Base-by-base conservation (phyloP, 2,888 invertebrate genomes). In the Conistra vaccinii region DNA sequence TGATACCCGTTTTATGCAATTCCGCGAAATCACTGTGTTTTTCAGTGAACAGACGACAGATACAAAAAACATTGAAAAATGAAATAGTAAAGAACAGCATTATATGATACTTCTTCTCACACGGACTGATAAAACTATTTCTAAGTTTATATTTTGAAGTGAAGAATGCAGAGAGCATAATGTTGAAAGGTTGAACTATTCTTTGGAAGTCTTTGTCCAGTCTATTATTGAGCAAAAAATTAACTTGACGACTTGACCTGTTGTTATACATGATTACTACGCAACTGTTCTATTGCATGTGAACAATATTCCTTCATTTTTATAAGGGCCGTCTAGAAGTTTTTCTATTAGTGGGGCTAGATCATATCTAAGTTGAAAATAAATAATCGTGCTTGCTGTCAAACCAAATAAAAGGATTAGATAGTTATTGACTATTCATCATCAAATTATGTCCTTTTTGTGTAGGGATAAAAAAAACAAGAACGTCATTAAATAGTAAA, bases 121-220 rank as follows among this genome's bases (percentile, higher is more conserved):
- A 42, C 9, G 51, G 26, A n/a, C n/a, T 42, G 32, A 71, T 60
- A 14, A 32, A 51, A 9, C 39, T n/a, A 5, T 73, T 5, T 32
- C 32, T 71, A 14, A 73, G 51, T 73, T 71, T 71, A 32, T n/a
- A 73, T 26, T 73, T 73, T 3, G 72, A 53, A 42, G 71, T 42
- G 1, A 60, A 51, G 7, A 45, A 39, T 12, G 12, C 3, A n/a
- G 73, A n/a, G 12, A 53, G n/a, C 4, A 53, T 53, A n/a, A 53
- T 53, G n/a, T 53, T 53, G n/a, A 53, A 53, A n/a, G 51, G 51
- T 4, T 53, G 51, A 53, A n/a, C n/a, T n/a, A 53, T 10, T 53
- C n/a, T 53, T 10, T n/a, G 12, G n/a, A 53, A 1, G 10, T 53
- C 53, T 53, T 53, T 53, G 12, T 53, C 53, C 1, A 53, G 53